phyloP scores from a whole-genome alignment of 2,888 invertebrate species.

The Carcina quercana region DNA sequence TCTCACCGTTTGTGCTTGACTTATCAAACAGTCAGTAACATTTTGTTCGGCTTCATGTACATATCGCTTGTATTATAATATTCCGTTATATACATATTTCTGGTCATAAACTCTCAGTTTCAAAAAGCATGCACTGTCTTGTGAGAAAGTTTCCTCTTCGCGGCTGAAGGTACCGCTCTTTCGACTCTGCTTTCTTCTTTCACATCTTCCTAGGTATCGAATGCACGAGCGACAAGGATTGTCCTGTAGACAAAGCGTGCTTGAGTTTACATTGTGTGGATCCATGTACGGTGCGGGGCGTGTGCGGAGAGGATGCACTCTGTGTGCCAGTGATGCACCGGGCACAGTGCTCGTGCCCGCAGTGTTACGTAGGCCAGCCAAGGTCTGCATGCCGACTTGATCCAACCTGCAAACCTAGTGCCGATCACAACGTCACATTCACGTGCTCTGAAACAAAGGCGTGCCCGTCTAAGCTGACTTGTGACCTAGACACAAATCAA shows the following conservation, averaged over 20 bases:
- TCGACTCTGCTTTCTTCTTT: conserved; percentile 77
- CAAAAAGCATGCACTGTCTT: conserved; percentile 80
- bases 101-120: conserved; percentile 72
- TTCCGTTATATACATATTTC: conserved; percentile 66
- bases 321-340: conserved; percentile 90
- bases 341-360: conserved; percentile 90
- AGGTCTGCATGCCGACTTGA: conserved; percentile 86
- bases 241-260: conserved; percentile 93
- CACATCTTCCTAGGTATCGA: conserved; percentile 83
- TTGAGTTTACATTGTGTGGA: conserved; percentile 92
- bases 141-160: conserved; percentile 90
- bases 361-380: conserved; percentile 90
- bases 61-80: conserved; percentile 77
- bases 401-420: conserved; percentile 81
- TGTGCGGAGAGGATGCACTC: conserved; percentile 91
- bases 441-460: conserved; percentile 80
- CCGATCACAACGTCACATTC: conserved; percentile 73
- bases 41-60: conserved; percentile 75
- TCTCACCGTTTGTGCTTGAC: conserved; percentile 75
- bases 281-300: conserved; percentile 91
- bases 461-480: conserved; percentile 84
- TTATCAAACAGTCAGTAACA: conserved; percentile 67
- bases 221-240: conserved; percentile 93
- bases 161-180: conserved; percentile 89
- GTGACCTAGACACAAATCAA: conserved; percentile 79